These are phyloP conservation scores for Drosophila hamatofila DNA, from an alignment of 2,888 invertebrate species.

Conservation along the genomic window DNA sequence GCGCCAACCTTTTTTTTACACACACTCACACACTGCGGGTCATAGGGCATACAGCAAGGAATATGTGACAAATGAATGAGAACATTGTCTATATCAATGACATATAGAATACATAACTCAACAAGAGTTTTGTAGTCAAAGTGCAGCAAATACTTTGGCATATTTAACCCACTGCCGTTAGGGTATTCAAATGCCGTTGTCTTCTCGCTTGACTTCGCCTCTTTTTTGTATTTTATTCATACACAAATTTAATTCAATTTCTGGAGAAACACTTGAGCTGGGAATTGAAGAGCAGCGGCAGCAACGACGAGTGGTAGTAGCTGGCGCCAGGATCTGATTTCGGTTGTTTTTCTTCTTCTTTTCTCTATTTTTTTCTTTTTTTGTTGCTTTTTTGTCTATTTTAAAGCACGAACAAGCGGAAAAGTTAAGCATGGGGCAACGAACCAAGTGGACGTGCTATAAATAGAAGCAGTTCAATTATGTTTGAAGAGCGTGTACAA, in stretches of 20 bases:
- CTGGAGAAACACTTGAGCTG: constrained; percentile 46
- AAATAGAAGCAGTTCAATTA: constrained; percentile 21
- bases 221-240: constrained; percentile 27
- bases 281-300: constrained; percentile 13
- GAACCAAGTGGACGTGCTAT: constrained; percentile 25
- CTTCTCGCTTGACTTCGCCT: background rate
- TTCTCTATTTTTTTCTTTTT: background rate
- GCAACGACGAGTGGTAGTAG: background rate
- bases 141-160: background rate
- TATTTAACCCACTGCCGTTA: background rate
- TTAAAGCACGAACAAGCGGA: constrained; percentile 21
- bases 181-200: background rate
- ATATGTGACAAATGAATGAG: background rate
- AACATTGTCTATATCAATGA: too few species aligned
- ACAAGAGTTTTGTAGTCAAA: too few species aligned
- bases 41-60: background rate
- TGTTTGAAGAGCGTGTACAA: background rate
- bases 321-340: constrained; percentile 8
- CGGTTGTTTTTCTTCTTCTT: background rate
- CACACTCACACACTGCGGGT: background rate
- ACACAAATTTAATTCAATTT: constrained; percentile 63
- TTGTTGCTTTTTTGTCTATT: constrained; percentile 23
- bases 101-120: too few species aligned
- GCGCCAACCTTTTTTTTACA: constrained; percentile 4
- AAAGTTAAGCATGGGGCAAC: constrained; percentile 21